phyloP scores from a whole-genome alignment of 1,140 invertebrate genomes.

The Drepana arcuata region DNA sequence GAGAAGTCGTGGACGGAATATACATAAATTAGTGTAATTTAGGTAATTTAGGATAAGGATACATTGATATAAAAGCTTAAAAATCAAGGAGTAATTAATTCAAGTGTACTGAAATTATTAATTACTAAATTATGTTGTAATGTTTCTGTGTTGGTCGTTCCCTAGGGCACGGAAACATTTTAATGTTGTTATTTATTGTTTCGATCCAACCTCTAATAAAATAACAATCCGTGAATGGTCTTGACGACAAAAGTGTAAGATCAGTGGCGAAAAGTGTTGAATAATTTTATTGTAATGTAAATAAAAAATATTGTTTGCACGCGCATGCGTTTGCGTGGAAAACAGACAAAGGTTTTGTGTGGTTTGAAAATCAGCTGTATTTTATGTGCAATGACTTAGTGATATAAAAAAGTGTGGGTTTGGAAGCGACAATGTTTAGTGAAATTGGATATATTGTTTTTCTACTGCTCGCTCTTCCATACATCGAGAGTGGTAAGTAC shows the following conservation, averaged over 20 bases:
- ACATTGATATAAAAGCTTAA: not conserved
- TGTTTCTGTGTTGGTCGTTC: not conserved
- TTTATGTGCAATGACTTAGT: constrained; percentile 65
- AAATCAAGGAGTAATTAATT: not conserved
- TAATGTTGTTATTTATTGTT: constrained; percentile 31
- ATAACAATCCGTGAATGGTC: constrained; percentile 4
- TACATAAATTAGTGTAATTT: not conserved
- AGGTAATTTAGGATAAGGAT: not conserved
- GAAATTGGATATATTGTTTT: constrained; percentile 74
- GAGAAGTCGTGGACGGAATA: too few species aligned
- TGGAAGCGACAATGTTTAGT: constrained; percentile 73
- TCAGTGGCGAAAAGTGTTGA: constrained; percentile 15
- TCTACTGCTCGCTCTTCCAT: constrained; percentile 71
- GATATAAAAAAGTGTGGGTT: constrained; percentile 57
- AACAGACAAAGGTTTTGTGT: constrained; percentile 74
- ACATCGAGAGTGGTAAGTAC: constrained; percentile 73
- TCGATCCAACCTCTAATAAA: constrained; percentile 12
- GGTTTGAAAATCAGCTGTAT: constrained; percentile 73
- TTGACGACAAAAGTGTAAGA: constrained; percentile 16
- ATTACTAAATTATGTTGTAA: not conserved
- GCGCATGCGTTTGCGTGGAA: constrained; percentile 69
- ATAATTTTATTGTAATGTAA: constrained; percentile 60
- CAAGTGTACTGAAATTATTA: not conserved
- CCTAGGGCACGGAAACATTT: constrained; percentile 12
- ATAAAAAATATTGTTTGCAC: constrained; percentile 67